phyloP scores from a whole-genome alignment of 2,113 vertebrate species.

The Pterocles gutturalis region DNA sequence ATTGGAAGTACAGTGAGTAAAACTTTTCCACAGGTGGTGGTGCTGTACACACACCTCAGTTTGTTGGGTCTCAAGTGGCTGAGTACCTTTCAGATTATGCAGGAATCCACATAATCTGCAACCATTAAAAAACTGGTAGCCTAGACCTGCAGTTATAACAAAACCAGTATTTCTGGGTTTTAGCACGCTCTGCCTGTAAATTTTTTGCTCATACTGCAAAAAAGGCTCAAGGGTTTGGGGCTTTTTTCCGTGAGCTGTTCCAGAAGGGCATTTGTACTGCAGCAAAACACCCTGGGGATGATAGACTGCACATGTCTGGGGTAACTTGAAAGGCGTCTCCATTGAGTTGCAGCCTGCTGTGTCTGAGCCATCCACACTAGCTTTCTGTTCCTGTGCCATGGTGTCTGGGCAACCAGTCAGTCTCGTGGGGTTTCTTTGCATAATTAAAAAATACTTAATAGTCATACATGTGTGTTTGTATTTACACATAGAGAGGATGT shows the following conservation, averaged over 20 bases:
- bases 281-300: neutral
- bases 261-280: neutral
- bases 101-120: neutral
- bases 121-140: neutral
- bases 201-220: neutral
- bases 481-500: neutral
- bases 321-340: neutral
- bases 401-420: neutral
- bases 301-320: neutral
- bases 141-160: neutral
- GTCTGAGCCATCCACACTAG: neutral
- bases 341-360: neutral
- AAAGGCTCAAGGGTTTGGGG: neutral
- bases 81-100: neutral
- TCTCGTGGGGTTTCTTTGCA: neutral
- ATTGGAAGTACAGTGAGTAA: neutral
- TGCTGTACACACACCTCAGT: slow-evolving; percentile 32
- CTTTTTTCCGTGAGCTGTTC: neutral
- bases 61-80: neutral
- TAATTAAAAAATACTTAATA: neutral
- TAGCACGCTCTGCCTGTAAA: neutral
- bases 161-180: neutral
- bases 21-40: slow-evolving; percentile 53
- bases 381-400: neutral
- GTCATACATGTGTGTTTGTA: neutral